Evolutionary conservation across 2,113 vertebrate genomes (phyloP).

Genomic region (Gambusia holbrooki): DNA sequence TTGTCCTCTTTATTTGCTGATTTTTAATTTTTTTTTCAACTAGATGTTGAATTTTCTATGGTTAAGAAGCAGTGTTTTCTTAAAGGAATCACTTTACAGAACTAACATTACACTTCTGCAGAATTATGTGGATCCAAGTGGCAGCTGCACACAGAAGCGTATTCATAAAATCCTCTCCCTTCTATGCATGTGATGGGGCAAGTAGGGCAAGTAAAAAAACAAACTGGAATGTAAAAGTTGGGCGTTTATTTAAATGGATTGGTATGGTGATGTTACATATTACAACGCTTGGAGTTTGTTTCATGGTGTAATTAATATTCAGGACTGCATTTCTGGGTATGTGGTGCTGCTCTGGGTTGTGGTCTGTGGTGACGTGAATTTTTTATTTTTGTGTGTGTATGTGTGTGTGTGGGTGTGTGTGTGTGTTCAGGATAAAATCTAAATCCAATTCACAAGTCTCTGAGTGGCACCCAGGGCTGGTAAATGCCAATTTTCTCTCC

Average conservation of each 20-base stretch:
- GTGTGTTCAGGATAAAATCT: constrained; percentile 19
- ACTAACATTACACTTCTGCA: constrained; percentile 45
- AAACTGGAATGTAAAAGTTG: constrained; percentile 27
- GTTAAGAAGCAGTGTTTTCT: constrained; percentile 15
- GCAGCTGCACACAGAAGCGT: constrained; percentile 69
- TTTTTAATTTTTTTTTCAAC: constrained; percentile 1
- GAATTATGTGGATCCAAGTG: constrained; percentile 58
- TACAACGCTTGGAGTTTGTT: constrained; percentile 19
- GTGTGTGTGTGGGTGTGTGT: constrained; percentile 2
- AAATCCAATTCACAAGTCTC: constrained; percentile 12
- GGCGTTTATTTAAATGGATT: constrained; percentile 39
- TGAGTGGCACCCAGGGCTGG: constrained; percentile 23
- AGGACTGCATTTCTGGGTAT: constrained; percentile 42
- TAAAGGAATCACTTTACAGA: constrained; percentile 35
- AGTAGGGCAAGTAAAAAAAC: constrained; percentile 42
- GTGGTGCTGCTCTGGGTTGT: constrained; percentile 23
- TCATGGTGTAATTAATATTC: constrained; percentile 68
- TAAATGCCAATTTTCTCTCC: constrained; percentile 48
- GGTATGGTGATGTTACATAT: constrained; percentile 18
- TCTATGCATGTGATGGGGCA: constrained; percentile 56
- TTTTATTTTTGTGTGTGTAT: constrained; percentile 14
- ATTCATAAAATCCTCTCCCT: constrained; percentile 72
- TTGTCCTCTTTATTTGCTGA: constrained; percentile 2
- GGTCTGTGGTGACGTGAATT: constrained; percentile 30
- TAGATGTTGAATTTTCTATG: neutral